A percentile compares a stretch with the other conserved stretches of the same genome.
These are phyloP conservation scores for Enteromius thamalakanensis DNA, from an alignment of 2,797 vertebrate genomes.

Conservation along the genomic window DNA sequence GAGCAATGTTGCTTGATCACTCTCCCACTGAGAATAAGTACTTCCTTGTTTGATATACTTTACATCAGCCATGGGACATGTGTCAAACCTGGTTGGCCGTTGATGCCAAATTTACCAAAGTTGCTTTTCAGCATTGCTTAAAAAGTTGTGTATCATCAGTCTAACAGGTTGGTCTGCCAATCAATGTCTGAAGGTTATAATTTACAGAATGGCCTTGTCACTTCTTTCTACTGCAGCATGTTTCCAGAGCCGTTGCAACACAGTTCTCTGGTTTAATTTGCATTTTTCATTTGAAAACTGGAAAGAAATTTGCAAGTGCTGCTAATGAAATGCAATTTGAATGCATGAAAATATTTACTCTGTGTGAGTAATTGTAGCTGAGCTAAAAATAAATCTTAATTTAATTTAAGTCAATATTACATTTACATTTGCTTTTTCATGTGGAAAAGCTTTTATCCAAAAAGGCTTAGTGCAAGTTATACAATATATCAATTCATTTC, in stretches of 20 bases:
- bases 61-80: no score
- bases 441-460: neutral
- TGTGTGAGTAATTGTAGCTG: neutral
- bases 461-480: neutral
- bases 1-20: no score
- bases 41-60: no score
- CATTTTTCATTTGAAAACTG: neutral
- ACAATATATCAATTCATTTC: neutral
- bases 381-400: neutral
- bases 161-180: neutral
- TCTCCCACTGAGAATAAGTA: no score
- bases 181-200: neutral
- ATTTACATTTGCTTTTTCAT: neutral
- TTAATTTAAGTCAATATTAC: neutral
- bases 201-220: neutral
- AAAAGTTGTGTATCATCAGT: no score
- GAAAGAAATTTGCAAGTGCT: neutral
- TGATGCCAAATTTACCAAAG: no score
- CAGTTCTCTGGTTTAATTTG: constrained; percentile 4
- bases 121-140: no score
- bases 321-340: neutral
- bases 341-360: neutral
- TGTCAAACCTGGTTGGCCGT: no score
- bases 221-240: neutral
- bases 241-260: neutral